phyloP scores from a whole-genome alignment of 2,113 vertebrate genomes.

The Physeter macrocephalus region DNA sequence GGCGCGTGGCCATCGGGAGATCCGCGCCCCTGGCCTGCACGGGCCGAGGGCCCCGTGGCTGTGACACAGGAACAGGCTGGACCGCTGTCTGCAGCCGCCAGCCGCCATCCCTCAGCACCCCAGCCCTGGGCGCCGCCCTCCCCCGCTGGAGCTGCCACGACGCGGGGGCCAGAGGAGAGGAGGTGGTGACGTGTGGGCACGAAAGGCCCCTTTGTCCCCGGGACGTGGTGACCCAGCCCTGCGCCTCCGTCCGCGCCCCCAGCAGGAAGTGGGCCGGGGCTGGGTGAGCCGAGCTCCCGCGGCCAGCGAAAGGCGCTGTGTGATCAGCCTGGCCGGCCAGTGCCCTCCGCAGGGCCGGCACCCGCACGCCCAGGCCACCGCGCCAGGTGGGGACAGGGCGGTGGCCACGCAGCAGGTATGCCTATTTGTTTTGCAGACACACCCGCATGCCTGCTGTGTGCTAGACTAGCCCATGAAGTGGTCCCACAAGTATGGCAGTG shows the following conservation, averaged over 20 bases:
- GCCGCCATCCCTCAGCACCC: accelerated
- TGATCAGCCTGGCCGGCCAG: neutral
- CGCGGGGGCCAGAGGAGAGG: slow-evolving; percentile 47
- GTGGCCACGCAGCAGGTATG: accelerated
- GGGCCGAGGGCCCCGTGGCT: accelerated
- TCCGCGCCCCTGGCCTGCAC: accelerated
- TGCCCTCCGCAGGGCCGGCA: neutral
- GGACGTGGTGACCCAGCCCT: slow-evolving; percentile 48
- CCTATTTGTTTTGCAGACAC: accelerated
- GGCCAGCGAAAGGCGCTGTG: slow-evolving; percentile 39
- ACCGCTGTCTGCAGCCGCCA: accelerated
- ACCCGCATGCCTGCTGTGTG: accelerated
- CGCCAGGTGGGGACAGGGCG: accelerated
- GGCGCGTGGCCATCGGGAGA: accelerated
- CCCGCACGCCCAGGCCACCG: neutral
- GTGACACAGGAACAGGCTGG: accelerated
- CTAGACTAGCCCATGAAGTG: neutral
- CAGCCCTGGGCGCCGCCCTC: accelerated
- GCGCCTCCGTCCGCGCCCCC: slow-evolving; percentile 64
- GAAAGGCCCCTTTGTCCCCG: slow-evolving; percentile 82
- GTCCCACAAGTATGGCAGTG: neutral
- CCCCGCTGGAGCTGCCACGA: accelerated
- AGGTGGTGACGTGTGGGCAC: slow-evolving; percentile 71
- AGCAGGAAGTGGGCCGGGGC: slow-evolving; percentile 71
- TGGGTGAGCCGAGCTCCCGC: slow-evolving; percentile 11